phyloP scores from a whole-genome alignment of 1,140 invertebrate species.

The Solen grandis region DNA sequence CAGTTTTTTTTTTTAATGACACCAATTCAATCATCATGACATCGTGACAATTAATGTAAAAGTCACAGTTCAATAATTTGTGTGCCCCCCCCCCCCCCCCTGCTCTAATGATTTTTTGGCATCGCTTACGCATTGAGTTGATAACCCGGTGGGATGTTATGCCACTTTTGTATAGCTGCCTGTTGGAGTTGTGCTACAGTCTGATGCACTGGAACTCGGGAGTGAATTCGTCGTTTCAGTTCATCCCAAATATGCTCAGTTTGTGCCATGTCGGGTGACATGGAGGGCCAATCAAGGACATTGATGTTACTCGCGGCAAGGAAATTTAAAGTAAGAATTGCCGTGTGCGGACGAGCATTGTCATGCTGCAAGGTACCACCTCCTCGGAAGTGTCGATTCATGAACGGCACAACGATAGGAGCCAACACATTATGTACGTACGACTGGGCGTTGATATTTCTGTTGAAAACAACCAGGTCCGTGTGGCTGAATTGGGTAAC shows the following conservation, averaged over 20 bases:
- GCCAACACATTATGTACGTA: background rate
- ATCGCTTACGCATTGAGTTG: background rate
- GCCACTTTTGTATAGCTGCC: background rate
- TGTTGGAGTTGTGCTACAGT: background rate
- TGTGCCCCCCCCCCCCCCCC: too few relatives aligned
- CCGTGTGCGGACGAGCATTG: background rate
- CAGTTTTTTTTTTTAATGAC: too few relatives aligned
- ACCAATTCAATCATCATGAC: too few relatives aligned
- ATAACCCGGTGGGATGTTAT: background rate
- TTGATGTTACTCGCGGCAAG: background rate
- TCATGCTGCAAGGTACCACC: background rate
- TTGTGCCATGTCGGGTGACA: background rate
- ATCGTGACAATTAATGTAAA: too few relatives aligned
- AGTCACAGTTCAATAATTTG: too few relatives aligned
- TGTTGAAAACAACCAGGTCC: background rate
- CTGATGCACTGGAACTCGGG: background rate
- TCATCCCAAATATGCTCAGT: background rate
- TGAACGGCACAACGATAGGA: background rate
- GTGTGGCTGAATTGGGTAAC: background rate
- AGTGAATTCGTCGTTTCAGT: background rate
- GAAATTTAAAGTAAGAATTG: background rate
- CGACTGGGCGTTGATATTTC: background rate
- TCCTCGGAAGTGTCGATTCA: background rate
- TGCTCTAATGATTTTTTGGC: too few relatives aligned
- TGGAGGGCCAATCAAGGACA: background rate